Evolutionary conservation across 2,113 vertebrate genomes (phyloP).

Genomic region (Odocoileus virginianus): DNA sequence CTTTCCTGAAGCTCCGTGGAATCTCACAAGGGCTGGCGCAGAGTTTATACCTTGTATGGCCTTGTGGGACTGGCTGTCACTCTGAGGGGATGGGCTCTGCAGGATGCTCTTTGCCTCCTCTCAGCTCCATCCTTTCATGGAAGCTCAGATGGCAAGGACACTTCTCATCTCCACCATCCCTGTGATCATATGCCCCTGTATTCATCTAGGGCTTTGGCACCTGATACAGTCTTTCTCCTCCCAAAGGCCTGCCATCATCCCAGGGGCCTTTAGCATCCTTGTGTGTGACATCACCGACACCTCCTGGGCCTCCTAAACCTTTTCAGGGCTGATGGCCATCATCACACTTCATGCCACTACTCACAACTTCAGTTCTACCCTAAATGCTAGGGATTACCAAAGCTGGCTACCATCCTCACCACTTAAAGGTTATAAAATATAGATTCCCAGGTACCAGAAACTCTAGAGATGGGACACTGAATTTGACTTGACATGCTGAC

Average conservation of each 20-base stretch:
- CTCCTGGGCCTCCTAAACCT: not conserved
- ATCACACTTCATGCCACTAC: not conserved
- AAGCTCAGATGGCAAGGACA: rapidly evolving
- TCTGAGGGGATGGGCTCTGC: not conserved
- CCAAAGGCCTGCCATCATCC: not conserved
- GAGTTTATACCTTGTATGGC: not conserved
- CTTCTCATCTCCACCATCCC: not conserved
- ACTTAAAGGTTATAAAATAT: not conserved
- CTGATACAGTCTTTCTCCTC: not conserved
- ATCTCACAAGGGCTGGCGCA: not conserved
- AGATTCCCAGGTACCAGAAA: not conserved
- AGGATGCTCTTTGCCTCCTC: not conserved
- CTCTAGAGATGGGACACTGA: not conserved
- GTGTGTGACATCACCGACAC: not conserved
- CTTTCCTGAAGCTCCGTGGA: not conserved
- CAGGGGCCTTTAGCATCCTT: not conserved
- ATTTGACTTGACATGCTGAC: not conserved
- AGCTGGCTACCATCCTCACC: no score
- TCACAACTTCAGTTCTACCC: not conserved
- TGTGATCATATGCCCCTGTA: rapidly evolving
- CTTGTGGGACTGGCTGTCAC: no score
- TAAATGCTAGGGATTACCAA: not conserved
- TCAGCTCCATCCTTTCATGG: not conserved
- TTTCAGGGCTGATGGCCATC: not conserved
- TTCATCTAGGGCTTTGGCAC: not conserved